phyloP scores from a whole-genome alignment of 2,888 invertebrate species.

The Apamea monoglypha region DNA sequence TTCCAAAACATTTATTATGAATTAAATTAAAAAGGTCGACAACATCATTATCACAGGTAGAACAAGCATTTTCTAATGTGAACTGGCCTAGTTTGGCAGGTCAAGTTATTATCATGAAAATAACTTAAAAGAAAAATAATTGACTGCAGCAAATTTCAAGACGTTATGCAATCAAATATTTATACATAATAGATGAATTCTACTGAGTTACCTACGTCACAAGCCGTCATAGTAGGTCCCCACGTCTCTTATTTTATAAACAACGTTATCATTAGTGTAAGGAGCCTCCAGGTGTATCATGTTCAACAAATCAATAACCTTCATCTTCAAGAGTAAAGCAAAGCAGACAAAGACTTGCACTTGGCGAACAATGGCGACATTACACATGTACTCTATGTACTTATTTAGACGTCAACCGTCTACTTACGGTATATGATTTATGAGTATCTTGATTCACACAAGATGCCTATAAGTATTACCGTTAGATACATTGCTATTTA shows the following conservation, averaged over 20 bases:
- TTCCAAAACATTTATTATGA: not conserved
- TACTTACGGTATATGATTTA: conserved; percentile 60
- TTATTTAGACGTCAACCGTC: conserved; percentile 37
- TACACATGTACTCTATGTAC: conserved; percentile 58
- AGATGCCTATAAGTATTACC: conserved; percentile 39
- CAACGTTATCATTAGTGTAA: conserved; percentile 25
- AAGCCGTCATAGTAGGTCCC: not conserved
- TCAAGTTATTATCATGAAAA: not conserved
- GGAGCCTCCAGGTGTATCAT: conserved; percentile 31
- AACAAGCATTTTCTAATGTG: conserved; percentile 14
- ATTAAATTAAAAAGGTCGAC: conserved; percentile 11
- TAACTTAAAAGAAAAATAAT: not conserved
- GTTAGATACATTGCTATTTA: conserved; percentile 26
- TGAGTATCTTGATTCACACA: conserved; percentile 45
- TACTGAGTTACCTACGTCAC: not conserved
- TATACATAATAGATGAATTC: not conserved
- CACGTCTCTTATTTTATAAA: conserved; percentile 20
- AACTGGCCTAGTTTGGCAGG: conserved; percentile 9
- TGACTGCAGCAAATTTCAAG: not conserved
- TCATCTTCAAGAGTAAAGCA: conserved; percentile 58
- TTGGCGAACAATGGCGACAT: conserved; percentile 64
- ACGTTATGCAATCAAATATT: not conserved
- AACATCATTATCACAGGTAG: conserved; percentile 7
- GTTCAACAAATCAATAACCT: conserved; percentile 59
- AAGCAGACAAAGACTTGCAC: conserved; percentile 61